A percentile compares a stretch with the other conserved stretches of the same genome.
Conservation (phyloP, 1,140 invertebrate genomes). For the Brachionus sp. region DNA sequence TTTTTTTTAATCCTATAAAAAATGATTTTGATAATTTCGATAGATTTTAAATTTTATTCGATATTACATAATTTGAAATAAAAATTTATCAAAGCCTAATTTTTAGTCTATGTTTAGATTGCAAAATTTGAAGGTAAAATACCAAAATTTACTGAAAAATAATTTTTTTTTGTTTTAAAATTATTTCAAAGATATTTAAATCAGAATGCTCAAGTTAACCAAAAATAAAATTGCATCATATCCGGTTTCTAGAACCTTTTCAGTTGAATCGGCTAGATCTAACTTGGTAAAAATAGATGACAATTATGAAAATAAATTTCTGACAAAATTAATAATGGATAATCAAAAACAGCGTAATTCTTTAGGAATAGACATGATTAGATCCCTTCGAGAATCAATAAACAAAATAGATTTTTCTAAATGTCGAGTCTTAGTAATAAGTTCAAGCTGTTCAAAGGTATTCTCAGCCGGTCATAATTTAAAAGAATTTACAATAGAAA, state of each 20-base stretch:
- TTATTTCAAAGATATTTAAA: neutral
- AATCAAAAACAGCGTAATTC: conserved; percentile 39
- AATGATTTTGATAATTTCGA: too few relatives aligned
- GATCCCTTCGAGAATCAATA: neutral
- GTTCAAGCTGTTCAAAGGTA: conserved; percentile 22
- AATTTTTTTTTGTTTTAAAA: neutral
- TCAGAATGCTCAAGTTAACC: neutral
- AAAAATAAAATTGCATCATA: neutral
- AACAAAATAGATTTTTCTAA: neutral
- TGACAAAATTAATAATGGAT: conserved; percentile 29
- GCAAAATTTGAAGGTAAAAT: neutral
- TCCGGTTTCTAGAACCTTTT: neutral
- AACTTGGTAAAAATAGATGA: neutral
- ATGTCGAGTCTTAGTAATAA: neutral
- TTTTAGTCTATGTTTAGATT: neutral
- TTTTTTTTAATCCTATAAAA: too few relatives aligned
- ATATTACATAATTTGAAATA: too few relatives aligned
- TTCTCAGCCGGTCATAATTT: conserved; percentile 45
- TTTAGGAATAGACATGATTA: conserved; percentile 33
- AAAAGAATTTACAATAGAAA: conserved; percentile 36
- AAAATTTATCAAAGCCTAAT: neutral
- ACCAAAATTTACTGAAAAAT: neutral
- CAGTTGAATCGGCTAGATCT: neutral
- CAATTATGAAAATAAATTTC: neutral
- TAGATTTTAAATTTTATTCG: too few relatives aligned